These are phyloP conservation scores for Egretta garzetta DNA, from an alignment of 2,113 vertebrate species.

Conservation along the genomic window DNA sequence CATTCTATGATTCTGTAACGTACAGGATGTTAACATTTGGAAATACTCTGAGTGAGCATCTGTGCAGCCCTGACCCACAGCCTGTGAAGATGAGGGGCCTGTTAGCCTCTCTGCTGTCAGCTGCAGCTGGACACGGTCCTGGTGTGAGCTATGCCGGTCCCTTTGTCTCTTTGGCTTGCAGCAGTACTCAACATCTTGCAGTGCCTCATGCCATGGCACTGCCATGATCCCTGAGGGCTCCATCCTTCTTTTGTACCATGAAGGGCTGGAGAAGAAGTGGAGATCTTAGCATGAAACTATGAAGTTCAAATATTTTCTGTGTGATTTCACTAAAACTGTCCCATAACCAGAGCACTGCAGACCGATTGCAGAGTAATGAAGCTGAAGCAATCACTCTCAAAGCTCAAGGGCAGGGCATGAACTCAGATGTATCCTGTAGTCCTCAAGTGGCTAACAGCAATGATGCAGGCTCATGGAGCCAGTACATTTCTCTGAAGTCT, in stretches of 20 bases:
- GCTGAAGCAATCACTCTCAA: neutral
- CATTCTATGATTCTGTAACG: neutral
- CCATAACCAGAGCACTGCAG: neutral
- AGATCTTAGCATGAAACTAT: neutral
- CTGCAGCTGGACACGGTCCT: neutral
- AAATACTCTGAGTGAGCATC: neutral
- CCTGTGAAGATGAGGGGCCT: neutral
- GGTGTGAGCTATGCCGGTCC: neutral
- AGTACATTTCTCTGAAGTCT: neutral
- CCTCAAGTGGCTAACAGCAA: neutral
- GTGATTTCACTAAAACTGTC: neutral
- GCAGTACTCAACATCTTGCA: neutral
- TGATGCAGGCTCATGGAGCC: neutral
- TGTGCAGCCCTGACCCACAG: neutral
- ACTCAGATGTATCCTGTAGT: neutral
- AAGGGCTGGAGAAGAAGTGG: neutral
- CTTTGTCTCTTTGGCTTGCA: neutral
- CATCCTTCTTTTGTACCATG: neutral
- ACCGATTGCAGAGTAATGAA: rapidly evolving
- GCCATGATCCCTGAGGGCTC: neutral
- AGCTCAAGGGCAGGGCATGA: neutral
- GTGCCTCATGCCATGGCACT: neutral
- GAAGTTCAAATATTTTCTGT: neutral
- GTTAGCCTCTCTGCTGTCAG: neutral
- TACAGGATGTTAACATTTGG: neutral